Evolutionary conservation across 1,140 invertebrate species (phyloP).

Genomic region (Tyrophagus putrescentiae): DNA sequence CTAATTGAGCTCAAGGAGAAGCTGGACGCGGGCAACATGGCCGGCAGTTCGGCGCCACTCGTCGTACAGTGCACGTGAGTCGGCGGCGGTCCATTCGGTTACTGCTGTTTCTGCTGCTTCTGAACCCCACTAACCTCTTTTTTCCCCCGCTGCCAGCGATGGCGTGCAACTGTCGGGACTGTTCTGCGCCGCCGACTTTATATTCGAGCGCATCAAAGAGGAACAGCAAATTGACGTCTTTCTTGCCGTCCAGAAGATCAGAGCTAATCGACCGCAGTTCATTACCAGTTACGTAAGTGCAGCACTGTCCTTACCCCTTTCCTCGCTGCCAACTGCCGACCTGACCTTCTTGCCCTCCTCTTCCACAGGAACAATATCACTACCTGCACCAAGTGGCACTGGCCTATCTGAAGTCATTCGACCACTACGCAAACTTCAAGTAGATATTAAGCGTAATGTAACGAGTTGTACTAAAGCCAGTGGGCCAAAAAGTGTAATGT

Average conservation of each 20-base stretch:
- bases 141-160: slow-evolving; percentile 30
- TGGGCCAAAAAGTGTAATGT: too few species aligned
- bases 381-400: slow-evolving; percentile 18
- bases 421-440: slow-evolving; percentile 16
- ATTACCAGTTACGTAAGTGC: slow-evolving; percentile 25
- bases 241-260: slow-evolving; percentile 32
- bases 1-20: slow-evolving; percentile 7
- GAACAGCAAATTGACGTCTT: slow-evolving; percentile 36
- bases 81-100: background rate
- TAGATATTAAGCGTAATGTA: background rate
- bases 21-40: background rate
- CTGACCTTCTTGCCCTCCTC: background rate
- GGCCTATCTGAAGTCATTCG: slow-evolving; percentile 14
- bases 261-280: slow-evolving; percentile 24
- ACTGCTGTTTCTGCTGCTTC: too few species aligned
- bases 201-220: slow-evolving; percentile 34
- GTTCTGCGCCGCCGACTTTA: slow-evolving; percentile 32
- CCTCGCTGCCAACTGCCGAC: background rate
- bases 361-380: slow-evolving; percentile 14
- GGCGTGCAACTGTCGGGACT: slow-evolving; percentile 34
- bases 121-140: background rate
- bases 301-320: slow-evolving; percentile 9
- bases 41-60: background rate
- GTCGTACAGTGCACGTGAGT: slow-evolving; percentile 14
- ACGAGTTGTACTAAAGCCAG: background rate